Evolutionary conservation across 2,888 invertebrate genomes (phyloP).

Genomic region (Sarcophaga variegata): DNA sequence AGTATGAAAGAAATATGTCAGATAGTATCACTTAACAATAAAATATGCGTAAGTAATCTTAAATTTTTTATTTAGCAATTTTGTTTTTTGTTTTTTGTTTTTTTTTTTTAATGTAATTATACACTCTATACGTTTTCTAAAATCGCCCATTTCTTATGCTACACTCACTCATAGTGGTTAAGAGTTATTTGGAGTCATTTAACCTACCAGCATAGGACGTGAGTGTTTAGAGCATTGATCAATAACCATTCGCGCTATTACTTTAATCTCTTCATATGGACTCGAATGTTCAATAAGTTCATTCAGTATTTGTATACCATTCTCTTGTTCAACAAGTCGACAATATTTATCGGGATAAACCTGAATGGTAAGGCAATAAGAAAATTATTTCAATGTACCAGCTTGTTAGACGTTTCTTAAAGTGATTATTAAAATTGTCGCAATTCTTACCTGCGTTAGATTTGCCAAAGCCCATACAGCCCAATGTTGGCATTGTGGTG

Average conservation of each 20-base stretch:
- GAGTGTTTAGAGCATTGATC: constrained; percentile 84
- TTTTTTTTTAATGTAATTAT: constrained; percentile 50
- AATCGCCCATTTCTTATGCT: constrained; percentile 52
- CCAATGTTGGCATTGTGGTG: constrained; percentile 97
- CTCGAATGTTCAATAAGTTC: constrained; percentile 85
- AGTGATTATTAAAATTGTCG: not conserved
- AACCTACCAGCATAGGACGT: constrained; percentile 78
- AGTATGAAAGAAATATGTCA: constrained; percentile 50
- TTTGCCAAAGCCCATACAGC: constrained; percentile 99
- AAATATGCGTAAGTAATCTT: constrained; percentile 42
- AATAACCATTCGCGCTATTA: constrained; percentile 87
- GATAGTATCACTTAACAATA: constrained; percentile 36
- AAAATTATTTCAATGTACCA: not conserved
- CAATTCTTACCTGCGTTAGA: constrained; percentile 86
- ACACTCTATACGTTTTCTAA: constrained; percentile 42
- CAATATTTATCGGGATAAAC: constrained; percentile 93
- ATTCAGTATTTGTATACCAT: constrained; percentile 89
- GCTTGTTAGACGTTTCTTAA: not conserved
- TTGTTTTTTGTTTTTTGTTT: constrained; percentile 19
- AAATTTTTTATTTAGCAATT: constrained; percentile 37
- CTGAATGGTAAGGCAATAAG: constrained; percentile 82
- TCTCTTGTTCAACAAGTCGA: constrained; percentile 91
- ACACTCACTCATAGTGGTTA: constrained; percentile 61
- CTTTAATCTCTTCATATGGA: constrained; percentile 87
- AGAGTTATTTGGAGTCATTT: constrained; percentile 41